These are phyloP conservation scores for Orbicella faveolata DNA, from an alignment of 64 coral and sea anemone species.

Conservation along the genomic window DNA sequence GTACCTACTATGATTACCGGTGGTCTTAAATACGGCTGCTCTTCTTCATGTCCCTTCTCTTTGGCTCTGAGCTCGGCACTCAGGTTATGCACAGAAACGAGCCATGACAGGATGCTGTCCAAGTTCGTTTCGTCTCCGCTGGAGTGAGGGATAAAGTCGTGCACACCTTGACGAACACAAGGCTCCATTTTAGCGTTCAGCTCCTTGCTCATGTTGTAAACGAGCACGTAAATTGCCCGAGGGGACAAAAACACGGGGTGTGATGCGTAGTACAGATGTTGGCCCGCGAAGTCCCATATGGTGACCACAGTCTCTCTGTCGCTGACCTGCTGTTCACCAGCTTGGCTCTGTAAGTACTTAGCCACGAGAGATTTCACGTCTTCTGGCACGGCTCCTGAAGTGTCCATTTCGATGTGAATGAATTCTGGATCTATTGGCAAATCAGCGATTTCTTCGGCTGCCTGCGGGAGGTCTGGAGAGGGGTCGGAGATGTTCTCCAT, in stretches of 20 bases:
- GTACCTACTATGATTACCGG: constrained; percentile 80
- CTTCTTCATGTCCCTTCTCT: constrained; percentile 8
- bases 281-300: constrained; percentile 76
- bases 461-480: not conserved
- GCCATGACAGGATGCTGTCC: constrained; percentile 78
- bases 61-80: constrained; percentile 1
- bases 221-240: constrained; percentile 54
- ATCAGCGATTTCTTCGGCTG: not conserved
- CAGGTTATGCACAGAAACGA: constrained; percentile 37
- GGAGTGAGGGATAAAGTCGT: constrained; percentile 50
- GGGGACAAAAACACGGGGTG: constrained; percentile 74
- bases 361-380: constrained; percentile 45
- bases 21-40: constrained; percentile 61
- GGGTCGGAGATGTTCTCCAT: not conserved
- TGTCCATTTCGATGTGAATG: constrained; percentile 38
- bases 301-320: constrained; percentile 58
- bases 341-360: constrained; percentile 52
- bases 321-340: constrained; percentile 28
- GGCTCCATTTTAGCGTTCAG: constrained; percentile 54
- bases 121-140: constrained; percentile 68
- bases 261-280: constrained; percentile 73
- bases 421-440: constrained; percentile 3
- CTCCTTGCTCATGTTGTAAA: constrained; percentile 72
- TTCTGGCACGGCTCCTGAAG: constrained; percentile 44
- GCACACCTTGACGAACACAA: constrained; percentile 66